Conservation (phyloP, 2,888 invertebrate species). For the Deroplatys truncata region DNA sequence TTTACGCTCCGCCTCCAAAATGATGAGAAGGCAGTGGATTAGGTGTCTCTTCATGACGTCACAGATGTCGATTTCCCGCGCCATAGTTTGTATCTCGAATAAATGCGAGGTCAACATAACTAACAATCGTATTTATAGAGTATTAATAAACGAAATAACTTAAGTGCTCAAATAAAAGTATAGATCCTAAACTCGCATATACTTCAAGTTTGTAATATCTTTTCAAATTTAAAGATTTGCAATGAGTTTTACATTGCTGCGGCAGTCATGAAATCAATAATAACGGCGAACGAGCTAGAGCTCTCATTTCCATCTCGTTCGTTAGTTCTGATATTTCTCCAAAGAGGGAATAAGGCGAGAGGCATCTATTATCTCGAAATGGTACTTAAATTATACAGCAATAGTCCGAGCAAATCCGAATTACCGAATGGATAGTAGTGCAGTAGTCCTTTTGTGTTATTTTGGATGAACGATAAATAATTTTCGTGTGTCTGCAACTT, state of each 20-base stretch:
- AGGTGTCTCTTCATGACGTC: slow-evolving; percentile 1
- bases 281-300: neutral
- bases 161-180: neutral
- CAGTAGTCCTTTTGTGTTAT: neutral
- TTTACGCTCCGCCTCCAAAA: slow-evolving; percentile 11
- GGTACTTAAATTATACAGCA: neutral
- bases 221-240: neutral
- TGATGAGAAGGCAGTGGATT: slow-evolving; percentile 17
- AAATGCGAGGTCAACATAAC: neutral
- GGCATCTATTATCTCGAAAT: neutral
- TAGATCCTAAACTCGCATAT: neutral
- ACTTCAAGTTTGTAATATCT: neutral
- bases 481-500: neutral
- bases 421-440: neutral
- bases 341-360: neutral
- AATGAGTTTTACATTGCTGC: neutral
- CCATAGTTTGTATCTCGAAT: neutral
- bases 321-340: neutral
- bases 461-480: neutral
- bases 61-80: neutral
- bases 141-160: neutral
- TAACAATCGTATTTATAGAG: neutral
- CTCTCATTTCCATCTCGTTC: neutral
- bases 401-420: neutral
- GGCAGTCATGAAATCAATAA: neutral